Conservation (phyloP, 2,888 invertebrate species). For the Drosophila ezoana region DNA sequence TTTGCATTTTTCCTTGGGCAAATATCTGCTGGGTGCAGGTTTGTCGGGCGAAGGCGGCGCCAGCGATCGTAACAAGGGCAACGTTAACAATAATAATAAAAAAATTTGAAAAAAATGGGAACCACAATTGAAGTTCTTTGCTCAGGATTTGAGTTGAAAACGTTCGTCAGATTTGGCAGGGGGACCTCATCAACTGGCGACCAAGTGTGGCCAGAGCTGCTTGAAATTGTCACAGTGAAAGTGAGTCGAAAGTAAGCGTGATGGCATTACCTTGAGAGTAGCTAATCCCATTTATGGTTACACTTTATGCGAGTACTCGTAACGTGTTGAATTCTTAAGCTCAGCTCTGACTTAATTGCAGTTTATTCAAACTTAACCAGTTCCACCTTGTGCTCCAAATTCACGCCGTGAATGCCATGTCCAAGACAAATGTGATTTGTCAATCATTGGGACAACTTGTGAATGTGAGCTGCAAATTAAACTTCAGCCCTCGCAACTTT, state of each 20-base stretch:
- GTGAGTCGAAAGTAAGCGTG: constrained; percentile 17
- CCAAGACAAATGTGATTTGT: constrained; percentile 35
- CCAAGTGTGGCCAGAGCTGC: constrained; percentile 8
- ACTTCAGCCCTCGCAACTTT: neutral
- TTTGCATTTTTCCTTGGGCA: constrained; percentile 4
- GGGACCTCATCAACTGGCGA: neutral
- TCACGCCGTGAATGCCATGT: constrained; percentile 7
- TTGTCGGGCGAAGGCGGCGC: constrained; percentile 41
- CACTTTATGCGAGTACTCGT: neutral
- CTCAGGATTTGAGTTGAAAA: constrained; percentile 1
- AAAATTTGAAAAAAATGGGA: neutral
- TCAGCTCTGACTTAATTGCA: constrained; percentile 25
- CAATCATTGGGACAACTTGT: constrained; percentile 27
- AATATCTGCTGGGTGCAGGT: constrained; percentile 19
- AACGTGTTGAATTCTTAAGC: constrained; percentile 22
- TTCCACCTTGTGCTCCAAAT: neutral
- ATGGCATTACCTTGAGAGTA: constrained; percentile 24
- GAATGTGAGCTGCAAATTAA: constrained; percentile 10
- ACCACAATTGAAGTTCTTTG: constrained; percentile 18
- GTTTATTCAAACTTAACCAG: constrained; percentile 22
- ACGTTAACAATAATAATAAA: constrained; percentile 4
- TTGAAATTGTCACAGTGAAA: constrained; percentile 24
- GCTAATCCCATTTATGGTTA: constrained; percentile 16
- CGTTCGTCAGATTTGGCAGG: neutral
- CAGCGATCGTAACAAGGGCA: constrained; percentile 55